These are phyloP conservation scores for Drosophila rubida DNA, from an alignment of 2,888 invertebrate species.

Conservation along the genomic window DNA sequence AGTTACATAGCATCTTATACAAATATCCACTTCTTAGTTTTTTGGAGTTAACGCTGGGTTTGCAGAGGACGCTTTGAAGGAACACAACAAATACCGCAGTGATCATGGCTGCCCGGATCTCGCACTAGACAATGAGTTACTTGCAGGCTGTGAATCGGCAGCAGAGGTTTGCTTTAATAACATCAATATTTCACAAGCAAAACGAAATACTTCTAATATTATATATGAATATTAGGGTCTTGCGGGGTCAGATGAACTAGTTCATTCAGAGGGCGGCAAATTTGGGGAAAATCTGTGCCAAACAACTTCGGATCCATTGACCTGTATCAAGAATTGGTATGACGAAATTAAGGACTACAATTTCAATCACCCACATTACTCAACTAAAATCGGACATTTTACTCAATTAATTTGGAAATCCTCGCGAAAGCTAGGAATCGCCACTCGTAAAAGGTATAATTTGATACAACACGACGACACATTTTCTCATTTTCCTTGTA, in stretches of 20 bases:
- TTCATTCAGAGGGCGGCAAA: slow-evolving; percentile 12
- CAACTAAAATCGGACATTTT: slow-evolving; percentile 90
- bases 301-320: neutral
- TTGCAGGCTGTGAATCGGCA: neutral
- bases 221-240: slow-evolving; percentile 20
- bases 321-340: slow-evolving; percentile 90
- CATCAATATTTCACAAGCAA: no score
- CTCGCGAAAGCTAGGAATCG: no score
- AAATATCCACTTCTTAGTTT: no score
- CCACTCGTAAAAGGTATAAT: no score
- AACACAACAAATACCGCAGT: slow-evolving; percentile 23
- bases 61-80: neutral
- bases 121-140: neutral
- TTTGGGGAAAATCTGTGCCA: slow-evolving; percentile 53
- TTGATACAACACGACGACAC: no score
- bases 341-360: slow-evolving; percentile 89
- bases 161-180: slow-evolving; percentile 25
- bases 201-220: neutral
- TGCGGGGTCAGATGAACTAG: fast-evolving
- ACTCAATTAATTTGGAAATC: slow-evolving; percentile 93
- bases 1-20: no score
- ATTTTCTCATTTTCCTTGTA: no score
- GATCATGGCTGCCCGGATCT: slow-evolving; percentile 14
- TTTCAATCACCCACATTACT: slow-evolving; percentile 87
- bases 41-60: neutral